These are phyloP conservation scores for Folsomia manolachei DNA, from an alignment of 2,888 invertebrate genomes.

Conservation along the genomic window DNA sequence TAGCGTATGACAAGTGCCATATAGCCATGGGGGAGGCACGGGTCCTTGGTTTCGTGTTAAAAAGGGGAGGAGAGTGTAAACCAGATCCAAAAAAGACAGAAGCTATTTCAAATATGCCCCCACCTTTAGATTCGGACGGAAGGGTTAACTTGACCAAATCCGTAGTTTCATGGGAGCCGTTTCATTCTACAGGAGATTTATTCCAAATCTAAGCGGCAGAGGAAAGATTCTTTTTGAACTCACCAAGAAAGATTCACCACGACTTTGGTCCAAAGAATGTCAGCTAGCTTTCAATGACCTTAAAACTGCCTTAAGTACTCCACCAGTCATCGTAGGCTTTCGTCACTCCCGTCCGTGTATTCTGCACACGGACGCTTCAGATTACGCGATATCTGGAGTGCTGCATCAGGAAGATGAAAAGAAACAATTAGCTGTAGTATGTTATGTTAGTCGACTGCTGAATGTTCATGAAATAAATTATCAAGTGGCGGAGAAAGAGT, in stretches of 20 bases:
- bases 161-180: constrained; percentile 36
- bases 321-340: background rate
- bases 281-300: constrained; percentile 22
- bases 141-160: background rate
- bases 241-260: constrained; percentile 19
- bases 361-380: background rate
- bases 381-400: background rate
- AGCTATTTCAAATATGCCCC: background rate
- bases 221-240: constrained; percentile 24
- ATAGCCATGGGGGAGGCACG: background rate
- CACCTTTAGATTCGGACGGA: background rate
- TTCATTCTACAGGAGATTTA: constrained; percentile 28
- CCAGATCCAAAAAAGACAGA: background rate
- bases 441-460: background rate
- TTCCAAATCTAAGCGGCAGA: constrained; percentile 21
- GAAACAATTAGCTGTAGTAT: background rate
- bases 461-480: background rate
- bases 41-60: background rate
- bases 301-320: background rate
- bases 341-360: background rate
- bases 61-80: background rate
- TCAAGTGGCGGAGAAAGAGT: background rate
- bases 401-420: background rate
- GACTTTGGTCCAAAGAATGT: constrained; percentile 12
- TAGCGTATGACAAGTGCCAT: background rate